Evolutionary conservation across 2,797 vertebrate genomes (phyloP), one percentile per base, ranked within the genome.

Genomic region (Coccyzus lansbergi): DNA sequence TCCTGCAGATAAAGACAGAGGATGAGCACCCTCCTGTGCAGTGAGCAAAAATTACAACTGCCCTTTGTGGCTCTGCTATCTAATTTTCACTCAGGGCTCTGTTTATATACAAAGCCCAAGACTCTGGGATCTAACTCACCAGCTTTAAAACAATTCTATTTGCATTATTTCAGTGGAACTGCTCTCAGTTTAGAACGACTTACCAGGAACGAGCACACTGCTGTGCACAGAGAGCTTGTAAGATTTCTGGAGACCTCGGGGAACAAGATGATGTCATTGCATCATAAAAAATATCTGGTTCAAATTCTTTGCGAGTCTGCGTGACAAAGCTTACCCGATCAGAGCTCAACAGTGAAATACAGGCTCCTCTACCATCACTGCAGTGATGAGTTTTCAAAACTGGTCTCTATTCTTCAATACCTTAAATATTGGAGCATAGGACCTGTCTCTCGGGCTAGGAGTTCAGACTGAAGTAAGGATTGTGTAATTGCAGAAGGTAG

Each of bases 11-110:
- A 90, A 92, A 93, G 69, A 92, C 53, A 92, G 95, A 90, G 81
- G 90, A 59, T 91, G 95, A 96, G 96, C 96, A 96, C 96, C 96
- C 95, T 95, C 96, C 95, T 95, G 96, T 82, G 95, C 93, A 96
- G 83, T 6, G 51, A 96, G 91, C 91, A 93, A 82, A 95, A 96
- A 96, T 71, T 96, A 75, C 96, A 96, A 62, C 95, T 86, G 89
- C 82, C 72, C 85, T 93, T 93, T 89, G 91, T 74, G 82, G 79
- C 82, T 94, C 36, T 0, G 1, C 78, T 33, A 53, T 56, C 60
- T 87, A 6, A 62, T 69, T 90, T 84, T 91, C 71, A 80, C 92
- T 87, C 86, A 48, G 77, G 68, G 70, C 64, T 93, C 67, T 68
- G 58, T 15, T 60, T 31, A 36, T 21, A 36, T 12, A 72, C 33